Conservation (phyloP, 2,797 vertebrate genomes). For the Remorina albescens region DNA sequence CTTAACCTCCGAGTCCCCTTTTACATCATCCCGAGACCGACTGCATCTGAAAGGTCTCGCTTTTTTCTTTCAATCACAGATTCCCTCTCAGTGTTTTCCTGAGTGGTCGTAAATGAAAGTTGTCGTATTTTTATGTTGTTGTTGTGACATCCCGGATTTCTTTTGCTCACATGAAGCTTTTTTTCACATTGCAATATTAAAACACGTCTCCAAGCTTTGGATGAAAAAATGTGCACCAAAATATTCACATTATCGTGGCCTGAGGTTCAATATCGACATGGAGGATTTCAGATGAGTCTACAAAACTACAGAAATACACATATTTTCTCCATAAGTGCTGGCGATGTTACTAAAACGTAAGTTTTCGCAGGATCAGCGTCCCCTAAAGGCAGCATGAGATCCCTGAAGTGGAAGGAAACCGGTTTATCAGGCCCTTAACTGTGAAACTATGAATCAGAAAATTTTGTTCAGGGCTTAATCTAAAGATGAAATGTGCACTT, state of each 20-base stretch:
- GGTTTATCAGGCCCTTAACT: neutral
- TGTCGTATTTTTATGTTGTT: neutral
- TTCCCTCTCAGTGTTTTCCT: constrained; percentile 34
- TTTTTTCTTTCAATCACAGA: constrained; percentile 60
- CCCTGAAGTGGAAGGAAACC: neutral
- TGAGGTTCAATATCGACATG: neutral
- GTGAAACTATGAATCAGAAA: neutral
- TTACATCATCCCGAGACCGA: constrained; percentile 24
- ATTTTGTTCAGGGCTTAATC: too few relatives aligned
- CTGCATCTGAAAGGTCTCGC: constrained; percentile 20
- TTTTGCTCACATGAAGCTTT: neutral
- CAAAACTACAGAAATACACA: neutral
- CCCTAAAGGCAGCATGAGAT: too few relatives aligned
- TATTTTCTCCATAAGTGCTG: neutral
- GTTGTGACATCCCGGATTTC: neutral
- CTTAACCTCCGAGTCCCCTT: constrained; percentile 61
- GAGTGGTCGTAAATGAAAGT: constrained; percentile 17
- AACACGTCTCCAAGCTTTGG: neutral
- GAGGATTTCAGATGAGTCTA: neutral
- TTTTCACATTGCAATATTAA: neutral
- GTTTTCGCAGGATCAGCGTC: too few relatives aligned
- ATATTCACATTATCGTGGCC: neutral
- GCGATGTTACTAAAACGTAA: neutral
- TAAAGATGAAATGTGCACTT: neutral
- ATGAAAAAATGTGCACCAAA: neutral